phyloP scores from a whole-genome alignment of 2,113 vertebrate species.

The Chloropsis cyanopogon region DNA sequence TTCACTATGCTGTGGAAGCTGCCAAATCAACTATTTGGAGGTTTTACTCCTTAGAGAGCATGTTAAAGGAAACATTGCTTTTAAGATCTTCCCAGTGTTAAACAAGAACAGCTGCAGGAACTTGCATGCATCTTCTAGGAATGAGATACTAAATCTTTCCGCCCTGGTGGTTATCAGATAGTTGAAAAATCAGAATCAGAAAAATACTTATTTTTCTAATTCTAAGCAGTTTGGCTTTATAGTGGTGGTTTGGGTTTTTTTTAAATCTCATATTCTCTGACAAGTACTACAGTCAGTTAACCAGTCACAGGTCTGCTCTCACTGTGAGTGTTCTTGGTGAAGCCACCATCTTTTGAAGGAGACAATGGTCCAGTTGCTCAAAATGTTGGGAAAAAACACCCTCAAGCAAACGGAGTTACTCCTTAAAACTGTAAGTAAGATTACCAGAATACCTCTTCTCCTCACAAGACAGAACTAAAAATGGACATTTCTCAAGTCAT shows the following conservation, averaged over 20 bases:
- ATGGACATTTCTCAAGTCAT: not conserved
- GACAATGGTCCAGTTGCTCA: not conserved
- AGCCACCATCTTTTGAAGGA: not conserved
- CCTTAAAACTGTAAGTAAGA: not conserved
- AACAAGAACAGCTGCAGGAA: constrained; percentile 12
- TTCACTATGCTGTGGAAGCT: not conserved
- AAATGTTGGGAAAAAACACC: not conserved
- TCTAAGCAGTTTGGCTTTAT: not conserved
- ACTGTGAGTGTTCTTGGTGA: not conserved
- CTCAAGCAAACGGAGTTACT: not conserved
- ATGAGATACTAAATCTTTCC: not conserved
- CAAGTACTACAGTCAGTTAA: not conserved
- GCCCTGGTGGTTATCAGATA: not conserved
- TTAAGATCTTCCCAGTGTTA: constrained; percentile 4
- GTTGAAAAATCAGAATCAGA: no score
- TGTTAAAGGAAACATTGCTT: not conserved
- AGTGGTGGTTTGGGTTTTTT: not conserved
- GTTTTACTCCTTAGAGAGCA: constrained; percentile 1
- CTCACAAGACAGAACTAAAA: not conserved
- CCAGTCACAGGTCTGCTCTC: not conserved
- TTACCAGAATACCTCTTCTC: not conserved
- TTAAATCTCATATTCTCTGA: not conserved
- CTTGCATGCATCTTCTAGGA: constrained; percentile 17
- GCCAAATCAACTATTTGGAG: not conserved
- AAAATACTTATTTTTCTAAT: not conserved